Evolutionary conservation across 2,888 invertebrate species (phyloP).

Genomic region (Meghimatium bilineatum): DNA sequence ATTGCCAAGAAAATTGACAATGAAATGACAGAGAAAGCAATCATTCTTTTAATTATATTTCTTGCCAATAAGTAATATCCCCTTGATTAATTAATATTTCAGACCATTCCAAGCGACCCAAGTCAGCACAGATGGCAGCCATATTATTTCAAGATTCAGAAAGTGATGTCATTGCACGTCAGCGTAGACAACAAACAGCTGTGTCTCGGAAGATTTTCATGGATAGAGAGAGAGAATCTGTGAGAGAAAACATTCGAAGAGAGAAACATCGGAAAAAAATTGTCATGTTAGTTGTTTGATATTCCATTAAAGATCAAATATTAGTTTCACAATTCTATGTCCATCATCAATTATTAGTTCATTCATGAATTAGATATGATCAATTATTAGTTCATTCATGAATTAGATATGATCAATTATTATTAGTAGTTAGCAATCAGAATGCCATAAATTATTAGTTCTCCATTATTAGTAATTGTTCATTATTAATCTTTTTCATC

Average conservation of each 20-base stretch:
- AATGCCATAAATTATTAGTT: no score
- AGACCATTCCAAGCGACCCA: conserved; percentile 40
- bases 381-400: background rate
- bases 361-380: background rate
- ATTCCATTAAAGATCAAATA: background rate
- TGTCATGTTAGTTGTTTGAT: conserved; percentile 55
- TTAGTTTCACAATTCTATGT: background rate
- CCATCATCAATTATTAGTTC: background rate
- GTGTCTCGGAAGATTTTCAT: conserved; percentile 73
- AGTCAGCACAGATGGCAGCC: conserved; percentile 56
- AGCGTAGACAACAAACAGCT: conserved; percentile 69
- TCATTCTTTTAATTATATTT: no score
- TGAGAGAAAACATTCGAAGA: conserved; percentile 72
- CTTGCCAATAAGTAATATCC: background rate
- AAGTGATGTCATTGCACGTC: conserved; percentile 64
- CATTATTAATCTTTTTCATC: no score
- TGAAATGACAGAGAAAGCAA: no score
- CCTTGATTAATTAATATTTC: conserved; percentile 2
- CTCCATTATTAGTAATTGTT: no score
- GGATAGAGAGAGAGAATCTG: conserved; percentile 75
- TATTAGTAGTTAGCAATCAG: no score
- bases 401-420: no score
- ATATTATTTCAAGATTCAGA: conserved; percentile 67
- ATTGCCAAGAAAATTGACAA: no score
- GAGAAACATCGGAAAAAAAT: conserved; percentile 69